Base-by-base conservation (phyloP, 2,113 vertebrate species). In the Paramisgurnus dabryanus region DNA sequence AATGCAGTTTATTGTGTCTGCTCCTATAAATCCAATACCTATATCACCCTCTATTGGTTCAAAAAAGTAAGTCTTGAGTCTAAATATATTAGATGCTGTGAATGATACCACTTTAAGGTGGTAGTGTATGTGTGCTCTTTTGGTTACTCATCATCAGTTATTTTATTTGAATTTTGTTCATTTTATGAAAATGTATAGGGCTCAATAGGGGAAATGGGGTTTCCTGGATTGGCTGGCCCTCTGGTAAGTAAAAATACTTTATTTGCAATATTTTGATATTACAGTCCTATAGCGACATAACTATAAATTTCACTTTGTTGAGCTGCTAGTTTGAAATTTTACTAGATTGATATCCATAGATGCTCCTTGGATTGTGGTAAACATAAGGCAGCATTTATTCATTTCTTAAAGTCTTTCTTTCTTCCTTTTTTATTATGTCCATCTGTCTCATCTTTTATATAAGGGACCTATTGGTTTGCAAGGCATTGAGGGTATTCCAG, bases 161-260 rank as follows among this genome's bases (percentile, higher is more conserved):
- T 22, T 22, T 22, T 22, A 22, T 50, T 72, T 18, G 34, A 18
- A 8, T 58, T 17, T 58, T 22, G 22, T 58, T 0, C 18, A 8
- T n/a, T 18, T 2, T 18, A 2, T 58, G 7, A 58, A 50, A 47
- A 13, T 67, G 81, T 88, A 5, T 82, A 95, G 95, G 95, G 95
- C 4, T 76, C 75, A 77, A 93, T 92, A 83, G 95, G 94, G n/a
- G 91, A 92, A 67, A 85, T 73, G 0, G 95, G 95, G 15, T 89
- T 87, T 17, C 78, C 81, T 10, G 94, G 95, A 13, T 76, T 89
- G 53, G 67, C 84, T 12, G 95, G 95, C 4, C 76, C 85, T 61
- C 87, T 87, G 39, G 95, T 95, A 90, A 93, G 92, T 88, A 67
- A 55, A 43, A 53, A 13, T 22, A 53, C 50, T 63, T 12, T 39